These are phyloP conservation scores for Entomobrya proxima DNA, from an alignment of 2,888 invertebrate genomes.

Conservation along the genomic window DNA sequence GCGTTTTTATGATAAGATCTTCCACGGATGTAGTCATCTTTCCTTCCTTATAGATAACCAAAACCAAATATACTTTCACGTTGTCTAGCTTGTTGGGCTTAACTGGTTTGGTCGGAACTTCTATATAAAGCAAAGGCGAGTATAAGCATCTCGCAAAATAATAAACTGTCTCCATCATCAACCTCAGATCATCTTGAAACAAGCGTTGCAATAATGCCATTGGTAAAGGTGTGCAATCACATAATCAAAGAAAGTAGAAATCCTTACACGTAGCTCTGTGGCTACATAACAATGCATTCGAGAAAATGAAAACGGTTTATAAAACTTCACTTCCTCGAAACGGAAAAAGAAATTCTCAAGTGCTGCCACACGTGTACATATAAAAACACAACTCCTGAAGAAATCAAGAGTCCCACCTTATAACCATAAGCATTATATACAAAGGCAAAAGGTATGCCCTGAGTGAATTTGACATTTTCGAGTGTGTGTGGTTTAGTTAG, in stretches of 20 bases:
- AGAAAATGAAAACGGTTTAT: constrained; percentile 51
- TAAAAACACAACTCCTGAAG: background rate
- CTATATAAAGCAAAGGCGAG: background rate
- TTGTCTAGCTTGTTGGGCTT: too few relatives aligned
- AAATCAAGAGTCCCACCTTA: background rate
- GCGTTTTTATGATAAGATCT: constrained; percentile 51
- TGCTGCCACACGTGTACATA: constrained; percentile 35
- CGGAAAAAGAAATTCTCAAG: constrained; percentile 20
- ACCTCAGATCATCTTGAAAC: background rate
- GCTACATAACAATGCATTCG: constrained; percentile 10
- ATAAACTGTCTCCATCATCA: constrained; percentile 46
- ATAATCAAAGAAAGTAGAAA: constrained; percentile 14
- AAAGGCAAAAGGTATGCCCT: background rate
- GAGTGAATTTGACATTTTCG: background rate
- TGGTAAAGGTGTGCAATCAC: background rate
- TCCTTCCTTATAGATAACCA: constrained; percentile 1
- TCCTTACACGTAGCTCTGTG: constrained; percentile 49
- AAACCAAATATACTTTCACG: background rate
- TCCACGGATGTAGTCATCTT: constrained; percentile 50
- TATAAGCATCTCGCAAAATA: constrained; percentile 17
- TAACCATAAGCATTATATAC: background rate
- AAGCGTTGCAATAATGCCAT: background rate
- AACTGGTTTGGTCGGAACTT: too few relatives aligned
- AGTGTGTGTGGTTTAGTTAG: background rate
- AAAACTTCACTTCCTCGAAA: background rate